phyloP scores from a whole-genome alignment of 2,113 vertebrate species.

The Brachypodius melanocephalos region DNA sequence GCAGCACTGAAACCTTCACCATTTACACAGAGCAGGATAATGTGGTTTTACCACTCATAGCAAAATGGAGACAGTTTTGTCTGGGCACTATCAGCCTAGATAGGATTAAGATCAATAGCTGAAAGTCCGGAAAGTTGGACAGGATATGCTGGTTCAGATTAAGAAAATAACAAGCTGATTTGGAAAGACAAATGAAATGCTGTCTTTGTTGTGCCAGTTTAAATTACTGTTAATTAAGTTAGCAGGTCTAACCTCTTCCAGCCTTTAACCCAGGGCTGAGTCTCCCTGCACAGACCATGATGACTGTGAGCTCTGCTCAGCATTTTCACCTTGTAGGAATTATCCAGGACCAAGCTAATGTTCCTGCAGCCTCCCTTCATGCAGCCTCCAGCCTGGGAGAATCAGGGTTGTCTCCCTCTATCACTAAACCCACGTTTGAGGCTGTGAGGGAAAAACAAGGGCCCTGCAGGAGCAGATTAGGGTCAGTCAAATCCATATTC shows the following conservation, averaged over 20 bases:
- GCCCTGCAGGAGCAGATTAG: background rate
- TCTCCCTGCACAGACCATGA: background rate
- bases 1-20: background rate
- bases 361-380: background rate
- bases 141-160: background rate
- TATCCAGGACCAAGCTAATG: background rate
- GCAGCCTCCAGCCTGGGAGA: background rate
- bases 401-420: background rate
- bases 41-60: accelerated
- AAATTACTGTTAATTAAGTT: background rate
- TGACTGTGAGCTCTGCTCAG: background rate
- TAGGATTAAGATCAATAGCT: background rate
- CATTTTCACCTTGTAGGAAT: background rate
- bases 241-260: background rate
- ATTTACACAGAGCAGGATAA: background rate
- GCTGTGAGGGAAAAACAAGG: background rate
- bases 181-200: background rate
- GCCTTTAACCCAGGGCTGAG: background rate
- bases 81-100: background rate
- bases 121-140: background rate
- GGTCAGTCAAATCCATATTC: background rate
- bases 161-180: background rate
- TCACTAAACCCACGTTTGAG: background rate
- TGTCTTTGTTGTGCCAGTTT: background rate
- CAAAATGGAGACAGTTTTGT: background rate